Base-by-base conservation (phyloP, 92 coral and sea anemone species). In the Palythoa grandiflora region DNA sequence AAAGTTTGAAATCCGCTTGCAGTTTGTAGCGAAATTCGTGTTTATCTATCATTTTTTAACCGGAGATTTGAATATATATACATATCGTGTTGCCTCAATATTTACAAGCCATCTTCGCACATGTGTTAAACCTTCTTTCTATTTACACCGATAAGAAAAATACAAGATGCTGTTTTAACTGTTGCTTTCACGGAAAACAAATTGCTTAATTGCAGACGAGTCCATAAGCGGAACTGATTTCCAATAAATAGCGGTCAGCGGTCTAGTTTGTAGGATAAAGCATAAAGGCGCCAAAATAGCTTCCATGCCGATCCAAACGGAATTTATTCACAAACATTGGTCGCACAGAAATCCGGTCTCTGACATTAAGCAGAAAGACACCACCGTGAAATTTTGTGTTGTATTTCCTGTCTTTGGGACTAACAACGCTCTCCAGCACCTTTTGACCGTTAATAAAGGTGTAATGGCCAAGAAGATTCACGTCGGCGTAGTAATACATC, bases 341-440 rank as follows among this genome's bases (percentile, higher is more conserved):
- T 51, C 78, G 68, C 50, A 96, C 88, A 17, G 88, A 84, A 51
- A 96, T 85, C 19, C 78, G 84, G 90, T 96, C 96, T 60, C 86
- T 88, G 61, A 77, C 83, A 15, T 38, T 88, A 21, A 96, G 93
- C 28, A 71, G 79, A 89, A 96, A 96, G 17, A 90, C 95, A 2
- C 96, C 98, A 15, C 98, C 95, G 51, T 93, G 96, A 72, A 91
- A 94, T 75, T 91, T 93, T n/a, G 98, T 88, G 89, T 89, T 79
- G 88, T 80, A 72, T 60, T 71, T 77, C 60, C 77, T 78, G 38
- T 5, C 12, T 48, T 48, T 9, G 11, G 74, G 84, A 51, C 93
- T 90, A 10, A 71, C 85, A n/a, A 47, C 71, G 28, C 89, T 80
- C 37, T 76, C 86, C 88, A 90, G 68, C 14, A 96, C 95, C 7